Evolutionary conservation across 1,140 invertebrate genomes (phyloP).

Genomic region (Ectropis grisescens): DNA sequence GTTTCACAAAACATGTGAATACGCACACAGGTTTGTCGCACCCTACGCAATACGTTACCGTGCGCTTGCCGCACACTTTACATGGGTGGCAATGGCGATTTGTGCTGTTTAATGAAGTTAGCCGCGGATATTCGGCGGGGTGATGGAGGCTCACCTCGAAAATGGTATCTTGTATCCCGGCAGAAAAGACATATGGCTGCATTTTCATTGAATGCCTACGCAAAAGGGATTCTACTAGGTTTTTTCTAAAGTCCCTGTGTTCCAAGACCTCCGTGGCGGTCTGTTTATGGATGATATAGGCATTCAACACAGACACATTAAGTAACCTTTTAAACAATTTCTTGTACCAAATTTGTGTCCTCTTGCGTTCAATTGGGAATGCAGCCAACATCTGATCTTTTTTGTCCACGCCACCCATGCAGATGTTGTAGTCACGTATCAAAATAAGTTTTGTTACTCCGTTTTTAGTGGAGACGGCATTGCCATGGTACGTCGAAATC

Average conservation of each 20-base stretch:
- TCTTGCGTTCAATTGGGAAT: constrained; percentile 15
- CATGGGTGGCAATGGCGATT: not conserved
- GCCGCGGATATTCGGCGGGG: not conserved
- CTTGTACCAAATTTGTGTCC: constrained; percentile 17
- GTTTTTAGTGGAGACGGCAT: not conserved
- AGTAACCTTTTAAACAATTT: constrained; percentile 10
- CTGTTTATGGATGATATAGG: not conserved
- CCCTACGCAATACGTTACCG: constrained; percentile 1
- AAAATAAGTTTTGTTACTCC: constrained; percentile 3
- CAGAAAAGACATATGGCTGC: not conserved
- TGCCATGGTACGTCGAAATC: constrained; percentile 15
- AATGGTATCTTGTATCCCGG: not conserved
- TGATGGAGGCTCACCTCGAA: not conserved
- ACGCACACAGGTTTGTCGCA: constrained; percentile 2
- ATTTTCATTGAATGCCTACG: not conserved
- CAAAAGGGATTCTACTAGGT: too few species aligned
- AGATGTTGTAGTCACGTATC: constrained; percentile 17
- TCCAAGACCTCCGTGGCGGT: too few species aligned
- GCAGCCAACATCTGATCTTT: constrained; percentile 19
- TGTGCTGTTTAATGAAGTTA: too few species aligned
- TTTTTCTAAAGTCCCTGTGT: too few species aligned
- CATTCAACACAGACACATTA: constrained; percentile 10
- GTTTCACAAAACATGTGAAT: constrained; percentile 1
- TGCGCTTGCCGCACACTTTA: not conserved
- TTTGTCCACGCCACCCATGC: too few species aligned